Evolutionary conservation across 2,888 invertebrate genomes (phyloP), one percentile per base, ranked within the genome.

Genomic region (Cotesia congregata): DNA sequence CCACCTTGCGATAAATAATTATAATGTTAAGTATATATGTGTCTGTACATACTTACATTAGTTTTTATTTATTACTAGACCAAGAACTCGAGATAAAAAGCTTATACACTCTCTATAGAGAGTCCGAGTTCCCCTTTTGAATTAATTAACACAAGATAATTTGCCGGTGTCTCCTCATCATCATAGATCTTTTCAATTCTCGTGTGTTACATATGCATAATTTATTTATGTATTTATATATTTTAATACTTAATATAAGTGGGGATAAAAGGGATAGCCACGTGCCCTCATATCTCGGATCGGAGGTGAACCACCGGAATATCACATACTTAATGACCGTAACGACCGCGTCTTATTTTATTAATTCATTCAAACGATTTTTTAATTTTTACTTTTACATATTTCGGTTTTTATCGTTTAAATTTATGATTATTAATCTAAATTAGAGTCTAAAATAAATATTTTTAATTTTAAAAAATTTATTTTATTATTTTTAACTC

Each of bases 1-100:
- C 84, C 87, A 87, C 86, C 86, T 87, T 87, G 86, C 85, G 77
- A 50, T 72, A 77, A 82, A 80, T 82, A 83, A 76, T 78, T 50
- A 50, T 50, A 50, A 50, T 50, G 12, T 50, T 50, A 50, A 12
- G 50, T 50, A 50, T 4, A 12, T 50, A 12, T 50, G 30, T 30
- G 30, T 30, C 3, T 30, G 30, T 30, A 30, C 30, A 30, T 50
- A 50, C 50, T 50, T 77, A 74, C 77, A 72, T 38, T 70, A 74
- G 76, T 69, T 72, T 78, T 80, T 82, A 78, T 50, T 12, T 9
- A 12, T 7, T 50, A 50, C 4, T 50, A 50, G 50, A 50, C 9
- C 12, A 50, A 50, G 12, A 50, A 12, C 12, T 12, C 50, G 50
- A 50, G 50, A 50, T 50, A 50, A 50, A 50, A 30, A 30, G 30